A percentile compares a stretch with the other conserved stretches of the same genome.
These are phyloP conservation scores for Anniella stebbinsi DNA, from an alignment of 2,797 vertebrate genomes.

Conservation along the genomic window DNA sequence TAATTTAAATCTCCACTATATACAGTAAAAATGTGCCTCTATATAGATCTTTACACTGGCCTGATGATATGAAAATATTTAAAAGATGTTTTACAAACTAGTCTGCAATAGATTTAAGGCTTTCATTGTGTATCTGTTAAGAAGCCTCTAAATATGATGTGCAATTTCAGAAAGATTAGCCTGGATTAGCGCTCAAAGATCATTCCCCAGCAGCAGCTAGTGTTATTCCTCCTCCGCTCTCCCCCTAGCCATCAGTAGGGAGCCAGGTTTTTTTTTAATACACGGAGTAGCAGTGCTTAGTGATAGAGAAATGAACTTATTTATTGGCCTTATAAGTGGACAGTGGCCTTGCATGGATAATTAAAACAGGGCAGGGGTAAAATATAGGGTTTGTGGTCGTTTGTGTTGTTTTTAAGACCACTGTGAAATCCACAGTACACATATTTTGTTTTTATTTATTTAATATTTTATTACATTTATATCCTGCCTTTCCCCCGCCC, in stretches of 20 bases:
- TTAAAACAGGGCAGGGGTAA: conserved; percentile 39
- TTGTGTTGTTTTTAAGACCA: conserved; percentile 53
- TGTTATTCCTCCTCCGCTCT: background rate
- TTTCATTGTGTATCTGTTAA: conserved; percentile 10
- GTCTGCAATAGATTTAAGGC: background rate
- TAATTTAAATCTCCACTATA: background rate
- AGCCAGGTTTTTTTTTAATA: background rate
- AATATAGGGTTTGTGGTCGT: conserved; percentile 21
- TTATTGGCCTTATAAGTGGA: conserved; percentile 68
- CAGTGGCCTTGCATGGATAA: background rate
- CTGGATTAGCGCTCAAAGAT: conserved; percentile 46
- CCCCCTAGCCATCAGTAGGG: conserved; percentile 11
- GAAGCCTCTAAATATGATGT: background rate
- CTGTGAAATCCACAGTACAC: conserved; percentile 29
- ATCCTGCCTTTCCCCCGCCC: too few relatives aligned
- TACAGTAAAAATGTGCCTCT: background rate
- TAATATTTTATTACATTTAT: too few relatives aligned
- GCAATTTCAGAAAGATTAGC: background rate
- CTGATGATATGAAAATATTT: conserved; percentile 14
- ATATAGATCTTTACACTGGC: background rate
- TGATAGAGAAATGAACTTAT: conserved; percentile 46
- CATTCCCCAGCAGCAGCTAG: background rate
- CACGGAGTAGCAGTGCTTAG: conserved; percentile 64
- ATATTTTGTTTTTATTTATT: background rate
- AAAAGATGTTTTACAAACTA: conserved; percentile 8